Conservation (phyloP, 2,113 vertebrate genomes). For the Ageneiosus marmoratus region DNA sequence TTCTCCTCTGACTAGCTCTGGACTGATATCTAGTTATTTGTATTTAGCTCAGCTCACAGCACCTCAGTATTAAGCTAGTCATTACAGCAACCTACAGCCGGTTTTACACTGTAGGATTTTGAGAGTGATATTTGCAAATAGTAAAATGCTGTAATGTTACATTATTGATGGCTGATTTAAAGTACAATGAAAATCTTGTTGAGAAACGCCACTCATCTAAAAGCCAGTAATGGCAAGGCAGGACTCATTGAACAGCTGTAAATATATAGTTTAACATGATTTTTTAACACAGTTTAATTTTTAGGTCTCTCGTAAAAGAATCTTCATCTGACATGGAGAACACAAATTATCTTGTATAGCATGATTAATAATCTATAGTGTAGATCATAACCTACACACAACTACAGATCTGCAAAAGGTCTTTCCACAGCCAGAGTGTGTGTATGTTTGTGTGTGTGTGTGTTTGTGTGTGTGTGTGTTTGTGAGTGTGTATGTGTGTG, state of each 20-base stretch:
- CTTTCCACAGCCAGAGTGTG: neutral
- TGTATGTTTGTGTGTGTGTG: conserved; percentile 1
- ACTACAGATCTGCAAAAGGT: neutral
- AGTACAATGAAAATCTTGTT: neutral
- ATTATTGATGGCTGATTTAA: neutral
- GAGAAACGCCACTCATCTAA: neutral
- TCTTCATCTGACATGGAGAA: neutral
- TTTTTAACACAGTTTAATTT: too few relatives aligned
- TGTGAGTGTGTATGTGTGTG: conserved; percentile 4
- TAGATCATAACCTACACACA: neutral
- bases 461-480: neutral
- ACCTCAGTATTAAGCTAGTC: too few relatives aligned
- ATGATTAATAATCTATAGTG: neutral
- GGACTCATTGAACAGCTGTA: neutral
- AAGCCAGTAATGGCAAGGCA: neutral
- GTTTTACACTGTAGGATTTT: too few relatives aligned
- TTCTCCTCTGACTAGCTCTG: neutral
- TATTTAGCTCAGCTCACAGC: neutral
- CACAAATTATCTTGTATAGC: neutral
- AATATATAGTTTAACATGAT: too few relatives aligned
- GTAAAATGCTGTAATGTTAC: too few relatives aligned
- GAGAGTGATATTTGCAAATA: too few relatives aligned
- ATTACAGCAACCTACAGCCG: too few relatives aligned
- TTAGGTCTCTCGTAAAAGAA: neutral
- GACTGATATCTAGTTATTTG: too few relatives aligned